Evolutionary conservation across 2,888 invertebrate species (phyloP).

Genomic region (Strigamia crassipes): DNA sequence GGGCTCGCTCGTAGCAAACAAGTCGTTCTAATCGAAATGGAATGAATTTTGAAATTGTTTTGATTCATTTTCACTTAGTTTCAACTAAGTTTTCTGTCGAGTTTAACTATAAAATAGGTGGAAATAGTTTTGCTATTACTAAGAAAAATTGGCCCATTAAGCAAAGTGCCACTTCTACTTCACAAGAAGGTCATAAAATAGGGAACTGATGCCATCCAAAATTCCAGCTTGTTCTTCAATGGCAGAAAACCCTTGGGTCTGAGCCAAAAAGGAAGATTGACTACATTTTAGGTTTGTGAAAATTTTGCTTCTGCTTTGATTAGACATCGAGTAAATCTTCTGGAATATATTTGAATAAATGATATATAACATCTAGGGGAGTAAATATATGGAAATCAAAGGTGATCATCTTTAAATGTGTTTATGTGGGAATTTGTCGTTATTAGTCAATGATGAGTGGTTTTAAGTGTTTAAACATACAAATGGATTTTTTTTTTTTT

Average conservation of each 20-base stretch:
- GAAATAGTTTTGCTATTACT: conserved; percentile 16
- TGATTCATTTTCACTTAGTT: conserved; percentile 21
- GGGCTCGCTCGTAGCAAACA: background rate
- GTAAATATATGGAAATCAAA: background rate
- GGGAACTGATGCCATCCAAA: conserved; percentile 21
- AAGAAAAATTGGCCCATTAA: conserved; percentile 21
- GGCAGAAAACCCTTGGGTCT: conserved; percentile 16
- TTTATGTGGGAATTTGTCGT: background rate
- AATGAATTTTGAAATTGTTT: background rate
- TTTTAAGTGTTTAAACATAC: background rate
- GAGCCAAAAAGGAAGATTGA: conserved; percentile 13
- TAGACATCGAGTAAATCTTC: background rate
- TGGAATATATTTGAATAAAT: background rate
- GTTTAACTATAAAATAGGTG: conserved; percentile 15
- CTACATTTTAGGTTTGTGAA: conserved; percentile 21
- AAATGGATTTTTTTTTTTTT: background rate
- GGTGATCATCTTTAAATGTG: background rate
- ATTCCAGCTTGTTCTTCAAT: conserved; percentile 12
- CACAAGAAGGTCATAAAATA: conserved; percentile 21
- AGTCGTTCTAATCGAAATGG: background rate
- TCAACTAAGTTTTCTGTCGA: background rate
- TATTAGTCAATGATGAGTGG: background rate
- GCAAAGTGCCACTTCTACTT: conserved; percentile 21
- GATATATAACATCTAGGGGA: background rate
- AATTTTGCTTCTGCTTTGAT: conserved; percentile 21